These are phyloP conservation scores for Bombus ignitus DNA, from an alignment of 1,140 invertebrate species.

Conservation along the genomic window DNA sequence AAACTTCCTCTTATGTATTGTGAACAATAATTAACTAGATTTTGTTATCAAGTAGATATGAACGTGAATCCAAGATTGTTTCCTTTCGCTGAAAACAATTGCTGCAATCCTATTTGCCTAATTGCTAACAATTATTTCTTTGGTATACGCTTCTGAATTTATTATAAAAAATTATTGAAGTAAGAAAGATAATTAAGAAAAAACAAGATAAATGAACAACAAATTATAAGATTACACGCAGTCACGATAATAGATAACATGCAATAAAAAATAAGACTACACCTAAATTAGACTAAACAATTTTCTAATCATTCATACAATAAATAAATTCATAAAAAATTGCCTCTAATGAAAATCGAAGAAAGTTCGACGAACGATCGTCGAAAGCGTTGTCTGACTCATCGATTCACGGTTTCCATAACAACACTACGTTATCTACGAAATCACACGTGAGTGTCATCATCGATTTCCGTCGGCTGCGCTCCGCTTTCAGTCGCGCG, in stretches of 20 bases:
- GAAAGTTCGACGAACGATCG: not conserved
- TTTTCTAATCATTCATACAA: not conserved
- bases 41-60: not conserved
- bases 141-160: not conserved
- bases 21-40: not conserved
- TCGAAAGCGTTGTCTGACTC: not conserved
- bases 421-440: not conserved
- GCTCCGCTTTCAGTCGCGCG: conserved; percentile 5
- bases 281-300: too few species aligned
- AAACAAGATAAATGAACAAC: not conserved
- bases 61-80: not conserved
- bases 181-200: not conserved
- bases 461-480: conserved; percentile 24
- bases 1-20: not conserved
- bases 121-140: not conserved
- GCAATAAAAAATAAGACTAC: too few species aligned
- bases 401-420: not conserved
- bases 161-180: not conserved
- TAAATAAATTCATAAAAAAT: too few species aligned
- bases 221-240: not conserved
- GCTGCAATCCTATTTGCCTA: too few species aligned
- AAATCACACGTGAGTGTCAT: conserved; percentile 22
- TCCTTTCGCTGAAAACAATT: not conserved
- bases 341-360: too few species aligned
- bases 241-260: too few species aligned